Percentiles rank a stretch among this genome's conserved stretches.
Evolutionary conservation across 2,113 vertebrate genomes (phyloP).

Genomic region (Rhizomys pruinosus): DNA sequence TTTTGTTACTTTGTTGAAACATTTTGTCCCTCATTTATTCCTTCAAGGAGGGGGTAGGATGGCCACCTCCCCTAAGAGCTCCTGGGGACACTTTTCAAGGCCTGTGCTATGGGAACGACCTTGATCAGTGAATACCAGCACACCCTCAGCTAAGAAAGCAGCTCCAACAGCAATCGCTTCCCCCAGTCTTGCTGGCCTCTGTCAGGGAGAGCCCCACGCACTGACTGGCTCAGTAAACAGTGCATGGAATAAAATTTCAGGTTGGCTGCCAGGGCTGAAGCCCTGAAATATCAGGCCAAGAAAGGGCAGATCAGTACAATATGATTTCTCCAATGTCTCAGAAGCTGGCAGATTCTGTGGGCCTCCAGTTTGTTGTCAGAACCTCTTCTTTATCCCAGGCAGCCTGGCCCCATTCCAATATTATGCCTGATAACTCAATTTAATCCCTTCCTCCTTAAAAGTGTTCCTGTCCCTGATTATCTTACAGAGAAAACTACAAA

Average conservation of each 20-base stretch:
- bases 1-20: slow-evolving; percentile 34
- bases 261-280: neutral
- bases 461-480: neutral
- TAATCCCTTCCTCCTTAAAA: slow-evolving; percentile 29
- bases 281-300: neutral
- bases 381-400: neutral
- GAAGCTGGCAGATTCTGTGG: neutral
- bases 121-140: slow-evolving; percentile 38
- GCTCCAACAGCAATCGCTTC: neutral
- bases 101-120: neutral
- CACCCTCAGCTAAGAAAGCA: slow-evolving; percentile 33
- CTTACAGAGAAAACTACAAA: no score
- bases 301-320: neutral
- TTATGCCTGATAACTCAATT: neutral
- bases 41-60: neutral
- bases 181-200: neutral
- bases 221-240: neutral
- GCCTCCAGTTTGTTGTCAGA: neutral
- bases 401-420: neutral
- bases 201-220: neutral
- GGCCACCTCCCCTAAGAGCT: neutral
- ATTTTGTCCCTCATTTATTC: neutral
- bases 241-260: slow-evolving; percentile 7
- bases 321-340: neutral
- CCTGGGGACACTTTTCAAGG: neutral